Evolutionary conservation across 2,797 vertebrate genomes (phyloP).

Genomic region (Atherinosoma microstoma): DNA sequence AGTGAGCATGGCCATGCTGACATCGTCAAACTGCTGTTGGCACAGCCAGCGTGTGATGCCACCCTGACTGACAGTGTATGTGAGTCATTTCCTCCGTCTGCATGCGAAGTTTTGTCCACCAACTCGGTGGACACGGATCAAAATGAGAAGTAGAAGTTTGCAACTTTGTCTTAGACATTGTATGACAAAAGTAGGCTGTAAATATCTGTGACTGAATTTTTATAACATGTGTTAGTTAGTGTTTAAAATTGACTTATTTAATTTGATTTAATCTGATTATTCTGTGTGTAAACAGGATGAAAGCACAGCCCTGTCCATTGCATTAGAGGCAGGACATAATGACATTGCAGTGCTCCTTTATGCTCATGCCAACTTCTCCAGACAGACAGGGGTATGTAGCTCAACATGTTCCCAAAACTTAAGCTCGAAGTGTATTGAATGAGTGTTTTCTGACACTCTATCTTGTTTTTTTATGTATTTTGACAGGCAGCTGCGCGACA

Average conservation of each 20-base stretch:
- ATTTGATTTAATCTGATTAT: neutral
- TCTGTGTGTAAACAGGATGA: constrained; percentile 85
- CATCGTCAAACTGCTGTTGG: constrained; percentile 92
- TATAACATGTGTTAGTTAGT: neutral
- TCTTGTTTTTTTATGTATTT: constrained; percentile 27
- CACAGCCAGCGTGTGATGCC: constrained; percentile 89
- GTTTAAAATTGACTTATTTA: neutral
- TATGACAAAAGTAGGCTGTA: neutral
- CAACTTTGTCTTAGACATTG: constrained; percentile 10
- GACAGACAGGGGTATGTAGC: constrained; percentile 86
- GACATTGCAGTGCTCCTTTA: constrained; percentile 97
- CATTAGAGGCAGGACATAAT: constrained; percentile 95
- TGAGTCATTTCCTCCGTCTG: constrained; percentile 69
- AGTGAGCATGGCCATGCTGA: constrained; percentile 95
- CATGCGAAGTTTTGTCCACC: constrained; percentile 2
- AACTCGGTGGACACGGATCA: constrained; percentile 3
- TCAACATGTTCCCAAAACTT: neutral
- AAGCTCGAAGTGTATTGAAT: neutral
- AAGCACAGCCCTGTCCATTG: constrained; percentile 95
- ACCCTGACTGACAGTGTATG: constrained; percentile 90
- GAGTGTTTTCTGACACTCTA: neutral
- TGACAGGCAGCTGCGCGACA: constrained; percentile 86
- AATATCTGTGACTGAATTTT: neutral
- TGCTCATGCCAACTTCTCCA: constrained; percentile 94
- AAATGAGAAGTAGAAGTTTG: constrained; percentile 16